A percentile compares a stretch with the other conserved stretches of the same genome.
These are phyloP conservation scores for Netelia virgata DNA, from an alignment of 2,888 invertebrate genomes.

Conservation along the genomic window DNA sequence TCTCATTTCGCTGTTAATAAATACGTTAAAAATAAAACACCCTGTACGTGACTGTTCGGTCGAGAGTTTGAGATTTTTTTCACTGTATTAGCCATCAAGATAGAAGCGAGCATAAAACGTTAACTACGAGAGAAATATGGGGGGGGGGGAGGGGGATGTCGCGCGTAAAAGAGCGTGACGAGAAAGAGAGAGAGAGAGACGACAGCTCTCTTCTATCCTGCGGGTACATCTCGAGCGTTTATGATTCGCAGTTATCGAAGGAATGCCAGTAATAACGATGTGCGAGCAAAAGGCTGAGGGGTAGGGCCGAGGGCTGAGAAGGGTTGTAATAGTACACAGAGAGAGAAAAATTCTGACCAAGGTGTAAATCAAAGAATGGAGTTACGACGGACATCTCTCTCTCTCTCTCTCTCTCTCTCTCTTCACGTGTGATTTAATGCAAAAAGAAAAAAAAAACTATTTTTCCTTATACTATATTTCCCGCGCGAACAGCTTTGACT, in stretches of 20 bases:
- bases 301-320: background rate
- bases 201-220: slow-evolving; percentile 46
- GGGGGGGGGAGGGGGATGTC: background rate
- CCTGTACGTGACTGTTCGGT: no score
- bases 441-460: background rate
- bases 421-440: background rate
- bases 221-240: slow-evolving; percentile 42
- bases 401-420: no score
- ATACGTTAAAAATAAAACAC: background rate
- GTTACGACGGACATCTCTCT: background rate
- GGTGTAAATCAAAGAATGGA: slow-evolving; percentile 53
- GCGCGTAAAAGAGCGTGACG: slow-evolving; percentile 43
- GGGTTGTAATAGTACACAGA: background rate
- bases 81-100: background rate
- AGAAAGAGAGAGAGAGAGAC: slow-evolving; percentile 43
- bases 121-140: slow-evolving; percentile 29
- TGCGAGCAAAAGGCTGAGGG: background rate
- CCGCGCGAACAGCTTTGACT: slow-evolving; percentile 35
- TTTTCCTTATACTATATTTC: background rate
- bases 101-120: slow-evolving; percentile 43
- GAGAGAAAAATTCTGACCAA: slow-evolving; percentile 16
- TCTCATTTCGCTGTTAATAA: no score
- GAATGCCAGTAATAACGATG: slow-evolving; percentile 61
- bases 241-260: slow-evolving; percentile 63
- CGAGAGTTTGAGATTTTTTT: no score